Percentiles rank a stretch among this genome's conserved stretches.
Conservation (phyloP, 2,888 invertebrate species). For the Oxyteleia sp. region DNA sequence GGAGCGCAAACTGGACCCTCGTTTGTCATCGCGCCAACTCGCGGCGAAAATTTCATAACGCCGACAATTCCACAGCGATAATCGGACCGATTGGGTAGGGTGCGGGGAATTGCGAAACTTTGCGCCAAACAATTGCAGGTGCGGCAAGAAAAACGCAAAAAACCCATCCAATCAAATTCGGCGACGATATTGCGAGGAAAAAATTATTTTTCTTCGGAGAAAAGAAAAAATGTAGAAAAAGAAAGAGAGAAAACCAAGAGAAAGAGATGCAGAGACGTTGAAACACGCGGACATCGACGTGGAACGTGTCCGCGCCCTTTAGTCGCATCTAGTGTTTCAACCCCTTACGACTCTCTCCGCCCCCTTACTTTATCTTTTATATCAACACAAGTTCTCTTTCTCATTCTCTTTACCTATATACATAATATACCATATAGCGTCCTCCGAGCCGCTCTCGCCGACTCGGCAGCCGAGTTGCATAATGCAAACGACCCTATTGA, state of each 20-base stretch:
- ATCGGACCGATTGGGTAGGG: conserved; percentile 24
- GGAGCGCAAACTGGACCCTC: conserved; percentile 18
- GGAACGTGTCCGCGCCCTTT: conserved; percentile 59
- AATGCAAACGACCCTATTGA: conserved; percentile 85
- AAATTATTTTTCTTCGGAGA: too few species aligned
- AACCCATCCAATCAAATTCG: too few species aligned
- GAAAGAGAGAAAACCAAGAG: too few species aligned
- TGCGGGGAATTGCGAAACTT: conserved; percentile 13
- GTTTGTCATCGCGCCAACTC: conserved; percentile 34
- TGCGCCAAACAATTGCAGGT: neutral
- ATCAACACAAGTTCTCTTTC: conserved; percentile 70
- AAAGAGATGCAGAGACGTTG: conserved; percentile 12
- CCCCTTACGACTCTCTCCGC: conserved; percentile 52
- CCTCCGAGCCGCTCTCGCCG: conserved; percentile 62
- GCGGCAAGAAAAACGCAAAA: too few species aligned
- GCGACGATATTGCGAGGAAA: too few species aligned
- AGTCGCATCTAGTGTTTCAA: conserved; percentile 67
- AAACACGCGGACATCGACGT: conserved; percentile 49
- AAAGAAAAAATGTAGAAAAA: too few species aligned
- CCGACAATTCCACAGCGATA: conserved; percentile 12
- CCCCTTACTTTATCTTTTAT: conserved; percentile 70
- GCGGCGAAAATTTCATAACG: conserved; percentile 32
- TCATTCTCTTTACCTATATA: conserved; percentile 72
- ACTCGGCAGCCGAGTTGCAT: conserved; percentile 80
- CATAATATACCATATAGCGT: conserved; percentile 71